Percentiles rank a stretch among this genome's conserved stretches.
These are phyloP conservation scores for Paraplagusia blochii DNA, from an alignment of 2,113 vertebrate genomes.

Conservation along the genomic window DNA sequence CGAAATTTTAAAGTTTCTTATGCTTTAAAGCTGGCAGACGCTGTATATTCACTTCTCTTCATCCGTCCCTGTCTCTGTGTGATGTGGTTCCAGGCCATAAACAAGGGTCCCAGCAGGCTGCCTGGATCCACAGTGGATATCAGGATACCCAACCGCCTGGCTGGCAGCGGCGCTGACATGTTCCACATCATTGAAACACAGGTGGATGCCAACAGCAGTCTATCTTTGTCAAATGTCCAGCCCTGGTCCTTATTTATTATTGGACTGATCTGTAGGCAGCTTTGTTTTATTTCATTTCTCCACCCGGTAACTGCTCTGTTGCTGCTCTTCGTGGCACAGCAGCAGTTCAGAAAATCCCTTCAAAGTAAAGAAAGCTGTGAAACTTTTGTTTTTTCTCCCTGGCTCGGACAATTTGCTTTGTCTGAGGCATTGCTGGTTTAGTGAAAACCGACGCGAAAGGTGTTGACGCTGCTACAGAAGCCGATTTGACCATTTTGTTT, in stretches of 20 bases:
- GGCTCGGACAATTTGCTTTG: constrained; percentile 25
- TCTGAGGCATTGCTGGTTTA: constrained; percentile 24
- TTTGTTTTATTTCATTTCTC: constrained; percentile 32
- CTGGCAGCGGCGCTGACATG: constrained; percentile 85
- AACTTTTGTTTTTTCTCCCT: constrained; percentile 21
- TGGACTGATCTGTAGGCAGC: constrained; percentile 37
- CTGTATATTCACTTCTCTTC: constrained; percentile 13
- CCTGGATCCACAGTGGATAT: constrained; percentile 88
- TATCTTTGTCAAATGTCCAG: constrained; percentile 21
- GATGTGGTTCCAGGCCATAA: constrained; percentile 83
- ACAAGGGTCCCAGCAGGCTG: constrained; percentile 94
- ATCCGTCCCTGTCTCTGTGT: constrained; percentile 10
- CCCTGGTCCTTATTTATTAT: constrained; percentile 43
- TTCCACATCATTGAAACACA: constrained; percentile 87
- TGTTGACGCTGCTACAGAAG: constrained; percentile 57
- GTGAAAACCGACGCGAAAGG: constrained; percentile 35
- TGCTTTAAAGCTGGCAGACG: constrained; percentile 3
- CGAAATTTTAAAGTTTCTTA: neutral
- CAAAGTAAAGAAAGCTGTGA: constrained; percentile 21
- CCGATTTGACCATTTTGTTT: constrained; percentile 49
- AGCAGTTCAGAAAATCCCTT: constrained; percentile 6
- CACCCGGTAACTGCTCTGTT: constrained; percentile 2
- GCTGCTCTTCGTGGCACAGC: constrained; percentile 7
- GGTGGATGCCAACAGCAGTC: constrained; percentile 76
- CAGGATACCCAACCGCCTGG: constrained; percentile 89